phyloP scores from a whole-genome alignment of 2,797 vertebrate genomes.

The Valencia hispanica region DNA sequence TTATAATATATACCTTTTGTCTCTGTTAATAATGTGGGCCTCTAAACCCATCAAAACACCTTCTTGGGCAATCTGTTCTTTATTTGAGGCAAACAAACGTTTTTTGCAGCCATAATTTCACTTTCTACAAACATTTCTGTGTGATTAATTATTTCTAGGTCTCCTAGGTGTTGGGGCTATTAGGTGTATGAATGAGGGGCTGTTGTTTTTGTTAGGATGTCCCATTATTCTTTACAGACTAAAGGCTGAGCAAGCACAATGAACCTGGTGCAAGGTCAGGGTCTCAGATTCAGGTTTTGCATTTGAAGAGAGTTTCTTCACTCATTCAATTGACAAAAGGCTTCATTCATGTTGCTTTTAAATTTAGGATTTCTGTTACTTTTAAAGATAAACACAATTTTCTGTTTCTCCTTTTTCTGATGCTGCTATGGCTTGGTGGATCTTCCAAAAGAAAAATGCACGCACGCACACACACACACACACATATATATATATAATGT shows the following conservation, averaged over 20 bases:
- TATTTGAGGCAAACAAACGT: not conserved
- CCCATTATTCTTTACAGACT: conserved; percentile 9
- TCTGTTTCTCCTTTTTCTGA: not conserved
- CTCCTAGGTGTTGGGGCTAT: not conserved
- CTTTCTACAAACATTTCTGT: not conserved
- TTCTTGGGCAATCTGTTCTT: not conserved
- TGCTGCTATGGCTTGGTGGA: not conserved
- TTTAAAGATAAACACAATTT: not conserved
- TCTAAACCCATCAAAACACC: not conserved
- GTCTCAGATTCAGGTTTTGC: not conserved
- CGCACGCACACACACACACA: no score
- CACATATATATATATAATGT: no score
- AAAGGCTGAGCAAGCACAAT: conserved; percentile 9
- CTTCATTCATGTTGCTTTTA: not conserved
- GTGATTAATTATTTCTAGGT: not conserved
- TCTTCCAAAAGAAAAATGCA: not conserved
- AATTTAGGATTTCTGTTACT: not conserved
- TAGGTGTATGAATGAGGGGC: not conserved
- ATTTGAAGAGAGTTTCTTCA: not conserved
- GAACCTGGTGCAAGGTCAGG: not conserved
- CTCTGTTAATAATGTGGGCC: not conserved
- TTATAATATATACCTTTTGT: no score
- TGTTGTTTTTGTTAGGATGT: not conserved
- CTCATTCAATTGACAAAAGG: not conserved
- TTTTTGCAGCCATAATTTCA: not conserved